Evolutionary conservation across 2,113 vertebrate species (phyloP).

Genomic region (Nematolebias whitei): DNA sequence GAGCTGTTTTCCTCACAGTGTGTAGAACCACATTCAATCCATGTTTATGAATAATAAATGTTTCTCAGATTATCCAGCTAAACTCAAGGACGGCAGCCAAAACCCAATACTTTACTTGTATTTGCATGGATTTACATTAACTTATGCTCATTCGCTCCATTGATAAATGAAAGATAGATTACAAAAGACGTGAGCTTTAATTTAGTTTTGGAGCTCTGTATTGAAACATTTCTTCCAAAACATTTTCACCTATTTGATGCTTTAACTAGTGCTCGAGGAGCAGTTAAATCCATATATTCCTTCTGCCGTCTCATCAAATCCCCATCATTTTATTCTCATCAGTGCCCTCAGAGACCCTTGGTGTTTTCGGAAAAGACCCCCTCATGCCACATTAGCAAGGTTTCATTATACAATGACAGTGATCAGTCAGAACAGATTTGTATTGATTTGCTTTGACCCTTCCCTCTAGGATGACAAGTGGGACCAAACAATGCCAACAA

Average conservation of each 20-base stretch:
- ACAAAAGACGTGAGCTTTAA: neutral
- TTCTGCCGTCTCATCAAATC: neutral
- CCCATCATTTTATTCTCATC: neutral
- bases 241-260: neutral
- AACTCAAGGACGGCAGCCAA: too few relatives aligned
- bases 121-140: too few relatives aligned
- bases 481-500: neutral
- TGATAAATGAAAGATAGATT: too few relatives aligned
- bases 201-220: neutral
- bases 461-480: neutral
- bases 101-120: too few relatives aligned
- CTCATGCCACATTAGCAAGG: neutral
- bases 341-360: neutral
- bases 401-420: neutral
- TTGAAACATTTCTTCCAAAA: neutral
- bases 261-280: neutral
- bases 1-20: neutral
- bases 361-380: neutral
- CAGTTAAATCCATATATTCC: neutral
- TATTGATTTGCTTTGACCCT: constrained; percentile 5
- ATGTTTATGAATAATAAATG: neutral
- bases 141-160: too few relatives aligned
- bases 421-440: constrained; percentile 1
- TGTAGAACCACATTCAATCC: neutral
- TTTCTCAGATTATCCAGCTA: too few relatives aligned